A percentile compares a stretch with the other conserved stretches of the same genome.
Conservation (phyloP, 2,113 vertebrate genomes). For the Romanogobio albipinnatus region DNA sequence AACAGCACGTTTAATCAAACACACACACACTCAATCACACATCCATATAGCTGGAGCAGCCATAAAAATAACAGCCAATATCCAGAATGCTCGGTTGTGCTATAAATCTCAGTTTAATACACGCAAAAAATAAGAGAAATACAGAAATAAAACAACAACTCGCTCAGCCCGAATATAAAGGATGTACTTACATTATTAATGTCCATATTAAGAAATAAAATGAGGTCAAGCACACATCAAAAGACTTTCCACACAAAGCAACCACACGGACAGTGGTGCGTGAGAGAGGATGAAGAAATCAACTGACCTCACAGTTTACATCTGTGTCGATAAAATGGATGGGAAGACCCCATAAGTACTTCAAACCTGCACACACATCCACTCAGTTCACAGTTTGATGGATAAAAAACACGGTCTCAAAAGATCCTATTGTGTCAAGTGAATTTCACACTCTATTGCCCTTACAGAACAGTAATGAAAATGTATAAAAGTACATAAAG, state of each 20-base stretch:
- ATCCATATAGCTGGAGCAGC: not conserved
- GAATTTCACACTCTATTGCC: conserved; percentile 23
- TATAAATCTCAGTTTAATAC: conserved; percentile 35
- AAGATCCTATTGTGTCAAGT: conserved; percentile 6
- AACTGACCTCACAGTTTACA: conserved; percentile 15
- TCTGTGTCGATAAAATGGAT: conserved; percentile 5
- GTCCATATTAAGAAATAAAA: conserved; percentile 63
- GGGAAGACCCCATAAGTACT: conserved; percentile 3
- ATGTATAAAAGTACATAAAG: conserved; percentile 33
- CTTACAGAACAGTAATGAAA: conserved; percentile 23
- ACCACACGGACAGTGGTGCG: conserved; percentile 25
- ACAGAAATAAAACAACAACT: conserved; percentile 24
- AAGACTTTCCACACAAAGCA: conserved; percentile 32
- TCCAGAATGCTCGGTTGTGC: conserved; percentile 24
- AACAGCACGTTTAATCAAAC: not conserved
- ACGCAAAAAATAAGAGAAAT: conserved; percentile 24
- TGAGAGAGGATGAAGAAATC: conserved; percentile 35
- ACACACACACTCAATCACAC: not conserved
- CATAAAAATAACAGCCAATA: conserved; percentile 22
- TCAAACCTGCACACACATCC: conserved; percentile 5
- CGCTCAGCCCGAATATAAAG: not conserved
- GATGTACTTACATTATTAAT: conserved; percentile 32
- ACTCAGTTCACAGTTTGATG: conserved; percentile 41
- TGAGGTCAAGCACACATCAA: conserved; percentile 65
- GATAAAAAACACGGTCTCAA: conserved; percentile 6